phyloP scores from a whole-genome alignment of 2,888 invertebrate species.

The Himalopsyche anomala region DNA sequence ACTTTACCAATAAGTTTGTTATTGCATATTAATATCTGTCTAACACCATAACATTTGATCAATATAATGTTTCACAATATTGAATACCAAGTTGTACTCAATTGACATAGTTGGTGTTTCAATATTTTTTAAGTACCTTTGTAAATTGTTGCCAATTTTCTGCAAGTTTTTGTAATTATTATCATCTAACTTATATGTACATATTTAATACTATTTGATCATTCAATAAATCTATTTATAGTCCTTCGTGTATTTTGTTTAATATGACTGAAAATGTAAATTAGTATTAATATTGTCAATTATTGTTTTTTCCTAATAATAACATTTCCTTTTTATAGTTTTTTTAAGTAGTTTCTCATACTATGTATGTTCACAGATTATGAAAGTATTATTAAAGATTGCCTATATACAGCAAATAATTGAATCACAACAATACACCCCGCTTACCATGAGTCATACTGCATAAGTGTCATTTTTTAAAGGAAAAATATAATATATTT shows the following conservation, averaged over 20 bases:
- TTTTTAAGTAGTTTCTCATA: conserved; percentile 14
- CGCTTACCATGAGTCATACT: conserved; percentile 34
- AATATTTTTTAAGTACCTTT: not conserved
- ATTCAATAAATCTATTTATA: conserved; percentile 20
- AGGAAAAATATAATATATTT: conserved; percentile 62
- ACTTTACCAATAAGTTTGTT: no score
- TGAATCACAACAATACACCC: conserved; percentile 6
- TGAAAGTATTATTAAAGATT: conserved; percentile 26
- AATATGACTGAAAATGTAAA: conserved; percentile 31
- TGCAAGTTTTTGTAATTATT: conserved; percentile 14
- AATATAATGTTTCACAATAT: not conserved
- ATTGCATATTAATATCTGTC: no score
- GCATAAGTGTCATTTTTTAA: conserved; percentile 42
- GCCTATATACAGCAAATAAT: conserved; percentile 34
- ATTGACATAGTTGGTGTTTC: not conserved
- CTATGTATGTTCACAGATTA: conserved; percentile 19
- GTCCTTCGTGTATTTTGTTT: conserved; percentile 7
- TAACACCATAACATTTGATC: no score
- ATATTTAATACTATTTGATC: conserved; percentile 26
- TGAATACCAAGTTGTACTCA: not conserved
- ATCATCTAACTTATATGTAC: conserved; percentile 23
- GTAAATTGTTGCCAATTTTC: conserved; percentile 20
- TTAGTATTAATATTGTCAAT: conserved; percentile 34
- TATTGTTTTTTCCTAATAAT: conserved; percentile 31
- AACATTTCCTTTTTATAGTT: conserved; percentile 26